Base-by-base conservation (phyloP, 2,797 vertebrate species). In the Sebastes oblongus region DNA sequence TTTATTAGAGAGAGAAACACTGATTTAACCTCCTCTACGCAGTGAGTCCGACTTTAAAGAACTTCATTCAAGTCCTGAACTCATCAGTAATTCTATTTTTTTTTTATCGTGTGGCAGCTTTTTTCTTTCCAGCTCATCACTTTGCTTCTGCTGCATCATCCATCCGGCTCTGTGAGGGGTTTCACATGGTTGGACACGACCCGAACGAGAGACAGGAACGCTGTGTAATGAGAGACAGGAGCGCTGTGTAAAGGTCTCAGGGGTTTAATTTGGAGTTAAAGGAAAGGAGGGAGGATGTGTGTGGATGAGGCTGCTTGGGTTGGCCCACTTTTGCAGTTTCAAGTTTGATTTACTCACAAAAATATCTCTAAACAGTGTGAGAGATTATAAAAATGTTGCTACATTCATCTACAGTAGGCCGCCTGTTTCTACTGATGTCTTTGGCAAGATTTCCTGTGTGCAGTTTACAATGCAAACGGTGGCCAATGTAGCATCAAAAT, bases 141-240 rank as follows among this genome's bases (percentile, higher is more conserved):
- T 79, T 77, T 50, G 12, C 7, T 3, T 66, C 64, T 71, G 83
- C 77, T 67, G 79, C 56, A 8, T 83, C 81, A n/a, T 81, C 73
- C 46, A 0, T 42, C 24, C 58, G 32, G 60, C 73, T 72, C 34
- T 16, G 42, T 52, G 80, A 78, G 61, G 73, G 73, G 39, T 61
- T 66, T 78, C 66, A 69, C 59, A 24, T 70, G 70, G 64, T 67
- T 25, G 25, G 52, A 72, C 30, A 14, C 10, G n/a, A 9, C 4
- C 16, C 1, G 18, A 36, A 8, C 25, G 71, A 81, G 58, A 73
- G 75, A 72, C 74, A 36, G 64, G 58, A 77, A 36, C 5, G 61
- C 72, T 72, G 78, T 11, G 81, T 59, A 50, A 9, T 46, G 69
- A 81, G 58, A 73, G 72, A 70, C 72, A 34, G 64, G 58, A 77